Base-by-base conservation (phyloP, 2,888 invertebrate species). In the Xanthorhoe spadicearia region DNA sequence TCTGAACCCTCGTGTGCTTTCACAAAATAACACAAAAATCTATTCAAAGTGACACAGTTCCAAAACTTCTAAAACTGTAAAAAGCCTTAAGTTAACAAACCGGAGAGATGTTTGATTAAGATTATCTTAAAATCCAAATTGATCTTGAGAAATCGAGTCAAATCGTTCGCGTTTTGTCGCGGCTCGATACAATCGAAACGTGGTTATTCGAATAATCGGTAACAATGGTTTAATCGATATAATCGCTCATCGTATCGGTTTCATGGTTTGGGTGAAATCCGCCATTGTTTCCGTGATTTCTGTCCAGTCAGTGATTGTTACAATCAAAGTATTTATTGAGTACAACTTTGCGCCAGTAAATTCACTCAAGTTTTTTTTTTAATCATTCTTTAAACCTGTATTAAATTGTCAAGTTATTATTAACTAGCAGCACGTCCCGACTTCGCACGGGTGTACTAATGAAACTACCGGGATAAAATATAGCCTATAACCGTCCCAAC, bases 231-330 rank as follows among this genome's bases (percentile, higher is more conserved):
- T 83, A 83, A 83, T 81, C 82, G 68, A 63, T 79, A 75, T 83
- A 83, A 86, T 86, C 86, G 81, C 77, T 80, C 82, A 82, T 84
- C 80, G 79, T 81, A 84, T 85, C 86, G 75, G 83, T 83, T 87
- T 86, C 87, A 87, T 83, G 85, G 82, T 82, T 86, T 85, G 80
- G 71, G 78, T 72, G 70, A 74, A 71, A 71, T 69, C 64, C 59
- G 55, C 18, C 53, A 73, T 74, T 74, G 74, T 74, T 68, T 70
- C 58, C 60, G 28, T 19, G 58, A 61, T 64, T 53, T 68, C 52
- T 59, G 62, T 43, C 55, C 35, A 64, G 56, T 61, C 61, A 62
- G 64, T 43, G 49, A 62, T 52, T 35, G 15, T 49, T 17, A 46
- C 28, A 43, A 58, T 54, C 54, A 63, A 57, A 15, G 46, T 56